Conservation (phyloP, 2,797 vertebrate species). For the Ctenopoma kingsleyae region DNA sequence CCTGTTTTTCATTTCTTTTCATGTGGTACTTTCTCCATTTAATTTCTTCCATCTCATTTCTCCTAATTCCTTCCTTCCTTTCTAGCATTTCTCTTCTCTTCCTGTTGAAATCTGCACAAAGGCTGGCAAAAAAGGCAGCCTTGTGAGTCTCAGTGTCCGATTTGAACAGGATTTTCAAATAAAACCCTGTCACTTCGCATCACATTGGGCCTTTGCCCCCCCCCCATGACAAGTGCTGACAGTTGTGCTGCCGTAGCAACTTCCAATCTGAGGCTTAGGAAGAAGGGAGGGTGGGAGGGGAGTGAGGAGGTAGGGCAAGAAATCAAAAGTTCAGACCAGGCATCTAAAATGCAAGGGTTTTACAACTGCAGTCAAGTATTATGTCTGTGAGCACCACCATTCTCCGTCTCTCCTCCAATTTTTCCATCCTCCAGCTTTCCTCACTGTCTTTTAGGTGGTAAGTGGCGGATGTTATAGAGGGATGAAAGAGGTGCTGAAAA, state of each 20-base stretch:
- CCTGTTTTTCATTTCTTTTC: conserved; percentile 24
- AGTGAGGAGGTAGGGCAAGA: conserved; percentile 43
- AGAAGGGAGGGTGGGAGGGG: conserved; percentile 39
- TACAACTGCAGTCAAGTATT: conserved; percentile 71
- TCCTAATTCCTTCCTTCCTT: conserved; percentile 13
- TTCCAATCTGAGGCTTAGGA: conserved; percentile 80
- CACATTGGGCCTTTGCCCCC: conserved; percentile 67
- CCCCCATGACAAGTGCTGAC: conserved; percentile 80
- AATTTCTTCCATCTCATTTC: conserved; percentile 24
- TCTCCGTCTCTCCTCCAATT: conserved; percentile 28
- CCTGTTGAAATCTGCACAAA: conserved; percentile 44
- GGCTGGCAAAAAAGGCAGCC: conserved; percentile 30
- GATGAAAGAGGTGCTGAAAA: conserved; percentile 34
- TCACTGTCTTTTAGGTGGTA: conserved; percentile 61
- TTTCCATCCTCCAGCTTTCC: conserved; percentile 7
- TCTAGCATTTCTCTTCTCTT: conserved; percentile 7
- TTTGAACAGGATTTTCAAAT: conserved; percentile 82
- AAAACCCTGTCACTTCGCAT: conserved; percentile 84
- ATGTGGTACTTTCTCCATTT: conserved; percentile 15
- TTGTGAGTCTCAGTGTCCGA: conserved; percentile 70
- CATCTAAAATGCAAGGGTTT: conserved; percentile 72
- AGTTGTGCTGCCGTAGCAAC: conserved; percentile 85
- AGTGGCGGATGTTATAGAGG: conserved; percentile 58
- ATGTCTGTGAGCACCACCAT: conserved; percentile 56
- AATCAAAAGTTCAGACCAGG: conserved; percentile 73